Conservation (phyloP, 2,888 invertebrate species). For the Eupeodes luniger region DNA sequence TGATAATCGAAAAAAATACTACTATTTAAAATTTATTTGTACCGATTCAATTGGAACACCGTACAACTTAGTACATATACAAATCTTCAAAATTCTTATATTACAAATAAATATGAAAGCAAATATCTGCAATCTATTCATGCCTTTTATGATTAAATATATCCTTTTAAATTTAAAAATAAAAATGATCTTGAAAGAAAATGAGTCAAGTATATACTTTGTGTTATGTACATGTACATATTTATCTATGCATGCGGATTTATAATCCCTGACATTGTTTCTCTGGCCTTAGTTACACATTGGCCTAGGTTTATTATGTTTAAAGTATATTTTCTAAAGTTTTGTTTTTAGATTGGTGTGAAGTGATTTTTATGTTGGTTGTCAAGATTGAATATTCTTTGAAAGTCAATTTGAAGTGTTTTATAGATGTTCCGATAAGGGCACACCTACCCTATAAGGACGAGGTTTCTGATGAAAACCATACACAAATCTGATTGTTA, state of each 20-base stretch:
- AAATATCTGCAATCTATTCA: no score
- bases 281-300: neutral
- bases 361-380: neutral
- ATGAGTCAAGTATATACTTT: neutral
- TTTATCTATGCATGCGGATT: neutral
- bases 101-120: no score
- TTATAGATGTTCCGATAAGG: neutral
- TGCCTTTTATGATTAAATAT: no score
- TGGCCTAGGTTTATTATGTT: neutral
- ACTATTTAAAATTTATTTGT: no score
- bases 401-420: neutral
- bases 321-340: neutral
- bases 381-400: conserved; percentile 4
- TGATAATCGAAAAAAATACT: no score
- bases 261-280: conserved; percentile 1
- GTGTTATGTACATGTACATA: no score
- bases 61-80: no score
- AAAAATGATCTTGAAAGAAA: neutral
- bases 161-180: no score
- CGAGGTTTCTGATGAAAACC: neutral
- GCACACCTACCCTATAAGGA: neutral
- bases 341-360: neutral
- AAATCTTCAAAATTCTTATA: no score
- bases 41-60: no score
- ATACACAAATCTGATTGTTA: neutral